Evolutionary conservation across 1,140 invertebrate species (phyloP).

Genomic region (Cardiocondyla obscurior): DNA sequence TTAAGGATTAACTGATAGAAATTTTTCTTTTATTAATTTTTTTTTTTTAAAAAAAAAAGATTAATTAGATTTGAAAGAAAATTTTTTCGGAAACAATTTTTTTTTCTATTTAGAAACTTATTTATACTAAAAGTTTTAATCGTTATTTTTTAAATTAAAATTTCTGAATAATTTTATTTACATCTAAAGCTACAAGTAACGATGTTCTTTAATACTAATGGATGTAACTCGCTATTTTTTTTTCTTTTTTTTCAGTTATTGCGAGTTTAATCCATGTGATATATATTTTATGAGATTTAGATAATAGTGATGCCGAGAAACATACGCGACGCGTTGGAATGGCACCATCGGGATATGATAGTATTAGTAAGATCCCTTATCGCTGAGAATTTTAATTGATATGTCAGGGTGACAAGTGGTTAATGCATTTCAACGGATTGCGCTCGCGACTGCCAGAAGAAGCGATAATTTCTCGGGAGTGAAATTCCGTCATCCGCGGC

Average conservation of each 20-base stretch:
- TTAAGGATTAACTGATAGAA: background rate
- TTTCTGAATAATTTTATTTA: background rate
- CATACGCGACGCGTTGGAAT: background rate
- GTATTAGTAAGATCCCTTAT: slow-evolving; percentile 58
- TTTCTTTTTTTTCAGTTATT: background rate
- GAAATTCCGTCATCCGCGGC: slow-evolving; percentile 39
- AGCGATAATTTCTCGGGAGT: slow-evolving; percentile 1
- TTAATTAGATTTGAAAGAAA: no score
- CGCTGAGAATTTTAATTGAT: slow-evolving; percentile 64
- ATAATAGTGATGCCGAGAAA: slow-evolving; percentile 41
- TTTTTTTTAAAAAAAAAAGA: no score
- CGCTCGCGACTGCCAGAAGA: background rate
- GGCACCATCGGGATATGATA: slow-evolving; percentile 47
- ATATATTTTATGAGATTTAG: slow-evolving; percentile 38
- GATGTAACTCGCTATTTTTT: background rate
- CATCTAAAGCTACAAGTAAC: background rate
- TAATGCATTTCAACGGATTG: slow-evolving; percentile 46
- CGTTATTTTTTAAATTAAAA: background rate
- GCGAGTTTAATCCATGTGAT: background rate
- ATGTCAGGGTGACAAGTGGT: slow-evolving; percentile 65
- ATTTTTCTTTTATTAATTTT: background rate
- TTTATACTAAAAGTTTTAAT: no score
- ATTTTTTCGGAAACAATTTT: background rate
- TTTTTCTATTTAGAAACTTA: no score
- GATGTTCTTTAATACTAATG: background rate